These are phyloP conservation scores for Caenorhabditis remanei DNA, from an alignment of 1,140 invertebrate species.

Conservation along the genomic window DNA sequence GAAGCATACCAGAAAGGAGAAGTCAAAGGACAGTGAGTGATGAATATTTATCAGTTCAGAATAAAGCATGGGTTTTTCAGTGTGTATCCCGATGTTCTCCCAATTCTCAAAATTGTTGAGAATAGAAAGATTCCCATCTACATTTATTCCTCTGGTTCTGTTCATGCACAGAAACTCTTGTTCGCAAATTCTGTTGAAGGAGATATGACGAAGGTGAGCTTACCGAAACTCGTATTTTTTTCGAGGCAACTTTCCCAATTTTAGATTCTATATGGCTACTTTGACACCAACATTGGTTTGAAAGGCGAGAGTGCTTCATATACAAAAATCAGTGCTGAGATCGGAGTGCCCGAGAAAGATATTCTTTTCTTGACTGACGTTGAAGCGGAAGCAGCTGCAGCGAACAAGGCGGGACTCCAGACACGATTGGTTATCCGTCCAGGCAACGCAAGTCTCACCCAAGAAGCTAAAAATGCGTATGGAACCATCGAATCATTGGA, in stretches of 20 bases:
- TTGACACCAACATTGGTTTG: constrained; percentile 87
- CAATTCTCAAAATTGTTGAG: constrained; percentile 84
- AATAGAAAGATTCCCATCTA: constrained; percentile 83
- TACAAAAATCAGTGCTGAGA: constrained; percentile 84
- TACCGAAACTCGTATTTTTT: background rate
- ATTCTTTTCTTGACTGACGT: constrained; percentile 89
- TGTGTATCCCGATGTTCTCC: constrained; percentile 87
- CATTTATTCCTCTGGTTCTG: constrained; percentile 92
- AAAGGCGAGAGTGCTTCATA: constrained; percentile 86
- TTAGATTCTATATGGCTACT: constrained; percentile 85
- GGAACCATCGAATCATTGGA: constrained; percentile 79
- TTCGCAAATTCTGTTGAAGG: constrained; percentile 86
- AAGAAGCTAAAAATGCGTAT: constrained; percentile 82
- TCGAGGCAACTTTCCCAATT: constrained; percentile 72
- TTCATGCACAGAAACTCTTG: constrained; percentile 89
- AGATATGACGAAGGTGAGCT: constrained; percentile 83
- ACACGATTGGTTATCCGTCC: constrained; percentile 84
- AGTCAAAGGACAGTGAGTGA: constrained; percentile 89
- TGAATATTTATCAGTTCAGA: constrained; percentile 25
- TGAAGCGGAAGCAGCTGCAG: constrained; percentile 87
- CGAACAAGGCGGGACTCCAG: constrained; percentile 83
- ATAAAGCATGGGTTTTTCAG: constrained; percentile 80
- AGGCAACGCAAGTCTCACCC: constrained; percentile 84
- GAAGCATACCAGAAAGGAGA: constrained; percentile 85
- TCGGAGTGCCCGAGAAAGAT: constrained; percentile 82